Conservation (phyloP, 2,113 vertebrate species). For the Embiotoca jacksoni region DNA sequence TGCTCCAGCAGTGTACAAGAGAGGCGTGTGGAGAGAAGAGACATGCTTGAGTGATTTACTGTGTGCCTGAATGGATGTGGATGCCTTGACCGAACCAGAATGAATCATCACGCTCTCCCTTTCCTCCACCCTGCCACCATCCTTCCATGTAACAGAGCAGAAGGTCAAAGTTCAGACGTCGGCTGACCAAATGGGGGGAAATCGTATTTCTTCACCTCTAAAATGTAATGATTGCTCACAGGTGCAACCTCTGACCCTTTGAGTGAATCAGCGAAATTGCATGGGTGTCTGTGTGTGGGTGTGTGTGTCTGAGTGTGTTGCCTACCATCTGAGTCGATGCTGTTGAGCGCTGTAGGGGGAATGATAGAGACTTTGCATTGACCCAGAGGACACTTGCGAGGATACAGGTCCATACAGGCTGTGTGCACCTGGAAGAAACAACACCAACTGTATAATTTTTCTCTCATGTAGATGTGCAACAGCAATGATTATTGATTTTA, state of each 20-base stretch:
- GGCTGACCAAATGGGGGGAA: not conserved
- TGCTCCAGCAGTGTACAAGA: too few species aligned
- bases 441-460: too few species aligned
- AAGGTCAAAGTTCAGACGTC: constrained; percentile 41
- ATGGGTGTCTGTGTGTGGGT: constrained; percentile 6
- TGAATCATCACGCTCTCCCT: not conserved
- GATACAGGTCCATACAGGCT: constrained; percentile 95
- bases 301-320: constrained; percentile 18
- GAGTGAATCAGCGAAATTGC: not conserved
- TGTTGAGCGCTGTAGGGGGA: constrained; percentile 97
- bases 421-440: constrained; percentile 90
- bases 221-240: constrained; percentile 18
- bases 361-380: constrained; percentile 99
- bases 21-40: too few species aligned
- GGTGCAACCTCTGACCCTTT: constrained; percentile 26
- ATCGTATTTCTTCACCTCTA: constrained; percentile 29
- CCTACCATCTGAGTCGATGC: constrained; percentile 98
- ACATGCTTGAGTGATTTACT: not conserved
- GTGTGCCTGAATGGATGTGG: not conserved
- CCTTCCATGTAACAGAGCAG: not conserved
- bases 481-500: too few species aligned
- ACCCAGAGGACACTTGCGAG: constrained; percentile 95
- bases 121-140: not conserved
- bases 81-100: not conserved
- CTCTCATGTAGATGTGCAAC: too few species aligned